These are phyloP conservation scores for Zoroaster sp. DNA, from an alignment of 53 echinoderm and acorn worm genomes.

Conservation along the genomic window DNA sequence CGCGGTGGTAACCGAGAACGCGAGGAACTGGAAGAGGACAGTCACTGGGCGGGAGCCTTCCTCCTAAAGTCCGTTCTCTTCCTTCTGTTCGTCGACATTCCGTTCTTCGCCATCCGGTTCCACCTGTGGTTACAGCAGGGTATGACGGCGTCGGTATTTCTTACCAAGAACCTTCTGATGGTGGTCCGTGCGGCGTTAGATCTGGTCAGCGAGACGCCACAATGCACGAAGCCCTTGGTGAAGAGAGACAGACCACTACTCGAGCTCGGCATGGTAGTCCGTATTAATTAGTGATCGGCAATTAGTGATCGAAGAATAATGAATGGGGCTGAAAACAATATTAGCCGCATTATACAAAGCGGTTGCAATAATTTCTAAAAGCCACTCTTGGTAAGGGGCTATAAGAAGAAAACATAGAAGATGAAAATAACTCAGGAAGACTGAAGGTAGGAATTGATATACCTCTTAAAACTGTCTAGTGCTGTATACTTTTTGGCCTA, in stretches of 20 bases:
- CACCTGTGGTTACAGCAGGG: constrained; percentile 80
- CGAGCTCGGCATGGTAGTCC: constrained; percentile 81
- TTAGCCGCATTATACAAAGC: too few relatives aligned
- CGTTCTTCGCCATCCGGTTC: constrained; percentile 85
- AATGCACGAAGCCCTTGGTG: constrained; percentile 45
- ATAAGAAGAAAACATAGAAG: too few relatives aligned
- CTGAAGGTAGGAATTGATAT: too few relatives aligned
- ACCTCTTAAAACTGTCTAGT: too few relatives aligned
- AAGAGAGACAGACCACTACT: constrained; percentile 67
- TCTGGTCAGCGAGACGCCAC: constrained; percentile 56
- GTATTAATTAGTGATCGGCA: constrained; percentile 65
- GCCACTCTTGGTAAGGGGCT: too few relatives aligned
- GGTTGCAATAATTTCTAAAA: too few relatives aligned
- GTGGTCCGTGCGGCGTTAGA: constrained; percentile 71
- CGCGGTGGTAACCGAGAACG: constrained; percentile 19
- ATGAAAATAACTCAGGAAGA: too few relatives aligned
- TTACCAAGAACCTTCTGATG: constrained; percentile 91
- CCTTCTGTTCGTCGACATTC: constrained; percentile 73
- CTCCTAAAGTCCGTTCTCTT: constrained; percentile 79
- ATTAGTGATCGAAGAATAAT: too few relatives aligned
- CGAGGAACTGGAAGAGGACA: constrained; percentile 24
- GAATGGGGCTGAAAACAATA: too few relatives aligned
- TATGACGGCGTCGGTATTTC: constrained; percentile 73
- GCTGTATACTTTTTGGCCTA: too few relatives aligned
- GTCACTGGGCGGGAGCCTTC: constrained; percentile 71